Evolutionary conservation across 1,140 invertebrate species (phyloP).

Genomic region (Pseudomyrmex gracilis): DNA sequence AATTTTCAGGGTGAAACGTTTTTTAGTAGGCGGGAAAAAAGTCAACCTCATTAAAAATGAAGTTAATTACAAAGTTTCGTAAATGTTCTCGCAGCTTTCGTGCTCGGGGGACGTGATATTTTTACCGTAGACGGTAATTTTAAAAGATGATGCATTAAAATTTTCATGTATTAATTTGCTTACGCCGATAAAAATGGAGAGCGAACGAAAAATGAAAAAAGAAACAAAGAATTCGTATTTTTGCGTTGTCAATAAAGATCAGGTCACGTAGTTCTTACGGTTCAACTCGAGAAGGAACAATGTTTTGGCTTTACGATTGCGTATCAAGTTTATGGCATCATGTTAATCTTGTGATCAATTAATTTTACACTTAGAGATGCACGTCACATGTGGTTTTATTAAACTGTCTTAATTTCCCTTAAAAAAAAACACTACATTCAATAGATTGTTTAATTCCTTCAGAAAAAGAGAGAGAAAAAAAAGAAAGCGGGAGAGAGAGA

Average conservation of each 20-base stretch:
- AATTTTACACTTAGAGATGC: conserved; percentile 6
- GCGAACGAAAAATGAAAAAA: background rate
- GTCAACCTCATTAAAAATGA: conserved; percentile 34
- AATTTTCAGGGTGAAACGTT: conserved; percentile 26
- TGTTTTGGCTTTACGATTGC: too few species aligned
- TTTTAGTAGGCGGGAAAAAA: background rate
- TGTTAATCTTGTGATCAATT: conserved; percentile 10
- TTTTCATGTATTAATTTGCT: conserved; percentile 10
- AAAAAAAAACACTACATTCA: background rate
- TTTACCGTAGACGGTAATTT: background rate
- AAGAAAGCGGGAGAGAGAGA: too few species aligned
- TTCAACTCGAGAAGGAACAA: too few species aligned
- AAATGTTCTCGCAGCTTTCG: background rate
- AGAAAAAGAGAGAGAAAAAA: background rate
- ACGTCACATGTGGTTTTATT: background rate
- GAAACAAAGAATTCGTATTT: conserved; percentile 11
- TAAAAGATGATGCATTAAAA: conserved; percentile 10
- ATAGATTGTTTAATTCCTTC: too few species aligned
- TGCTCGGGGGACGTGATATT: background rate
- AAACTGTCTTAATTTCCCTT: background rate
- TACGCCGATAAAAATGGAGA: conserved; percentile 5
- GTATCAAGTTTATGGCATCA: too few species aligned
- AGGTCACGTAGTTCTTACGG: too few species aligned
- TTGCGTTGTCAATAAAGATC: background rate
- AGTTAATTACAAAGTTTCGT: conserved; percentile 42